Conservation (phyloP, 53 echinoderm and acorn worm genomes). For the Stichopus horrens region DNA sequence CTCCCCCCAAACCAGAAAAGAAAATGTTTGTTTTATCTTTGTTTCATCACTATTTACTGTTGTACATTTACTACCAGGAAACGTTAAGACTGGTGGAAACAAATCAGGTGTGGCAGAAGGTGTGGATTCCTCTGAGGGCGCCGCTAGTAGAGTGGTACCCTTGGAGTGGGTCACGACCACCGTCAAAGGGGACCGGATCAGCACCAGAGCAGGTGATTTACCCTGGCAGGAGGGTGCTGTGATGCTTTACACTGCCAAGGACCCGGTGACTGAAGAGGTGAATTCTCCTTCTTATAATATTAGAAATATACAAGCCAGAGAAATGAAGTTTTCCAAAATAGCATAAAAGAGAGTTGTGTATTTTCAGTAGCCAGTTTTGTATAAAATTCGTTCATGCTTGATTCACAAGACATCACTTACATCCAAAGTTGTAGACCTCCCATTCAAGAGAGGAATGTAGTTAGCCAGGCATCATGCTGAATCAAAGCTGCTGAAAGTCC, state of each 20-base stretch:
- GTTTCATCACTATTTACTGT: too few species aligned
- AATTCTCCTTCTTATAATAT: conserved; percentile 5
- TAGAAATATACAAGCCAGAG: not conserved
- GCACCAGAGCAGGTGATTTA: conserved; percentile 76
- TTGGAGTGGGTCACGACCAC: conserved; percentile 88
- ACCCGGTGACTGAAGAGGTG: conserved; percentile 91
- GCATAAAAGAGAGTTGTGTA: too few species aligned
- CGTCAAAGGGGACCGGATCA: conserved; percentile 65
- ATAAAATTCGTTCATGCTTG: too few species aligned
- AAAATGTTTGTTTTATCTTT: too few species aligned
- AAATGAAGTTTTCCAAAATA: too few species aligned
- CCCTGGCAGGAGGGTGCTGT: conserved; percentile 64
- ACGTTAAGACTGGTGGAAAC: conserved; percentile 40
- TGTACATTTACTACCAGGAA: not conserved
- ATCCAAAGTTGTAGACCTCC: too few species aligned
- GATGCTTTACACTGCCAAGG: conserved; percentile 86
- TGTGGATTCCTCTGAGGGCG: conserved; percentile 46
- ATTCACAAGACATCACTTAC: too few species aligned
- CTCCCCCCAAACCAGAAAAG: too few species aligned
- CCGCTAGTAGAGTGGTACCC: not conserved
- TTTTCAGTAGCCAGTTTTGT: too few species aligned
- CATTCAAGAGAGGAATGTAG: too few species aligned
- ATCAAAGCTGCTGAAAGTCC: too few species aligned
- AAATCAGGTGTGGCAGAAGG: conserved; percentile 38
- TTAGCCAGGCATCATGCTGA: too few species aligned